These are phyloP conservation scores for Sapajus apella DNA, from an alignment of 2,113 vertebrate species.

Conservation along the genomic window DNA sequence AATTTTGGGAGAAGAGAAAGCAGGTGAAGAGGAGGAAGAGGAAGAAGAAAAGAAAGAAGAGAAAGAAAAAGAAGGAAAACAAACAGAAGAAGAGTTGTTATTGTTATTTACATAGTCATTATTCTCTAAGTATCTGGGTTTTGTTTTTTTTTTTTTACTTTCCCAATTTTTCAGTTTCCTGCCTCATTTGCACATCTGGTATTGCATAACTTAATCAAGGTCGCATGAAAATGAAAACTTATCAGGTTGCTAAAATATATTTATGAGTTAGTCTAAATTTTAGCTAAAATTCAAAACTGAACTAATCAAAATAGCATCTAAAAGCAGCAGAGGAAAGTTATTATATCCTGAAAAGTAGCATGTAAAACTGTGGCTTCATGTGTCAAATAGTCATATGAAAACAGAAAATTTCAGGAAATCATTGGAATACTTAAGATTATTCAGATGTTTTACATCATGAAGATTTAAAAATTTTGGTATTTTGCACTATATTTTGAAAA, in stretches of 20 bases:
- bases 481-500: not conserved
- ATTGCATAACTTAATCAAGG: not conserved
- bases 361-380: not conserved
- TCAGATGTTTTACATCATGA: not conserved
- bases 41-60: not conserved
- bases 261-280: not conserved
- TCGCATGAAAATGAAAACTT: not conserved
- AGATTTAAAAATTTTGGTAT: not conserved
- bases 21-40: not conserved
- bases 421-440: not conserved
- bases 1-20: not conserved
- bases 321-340: not conserved
- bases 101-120: not conserved
- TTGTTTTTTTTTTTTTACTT: not conserved
- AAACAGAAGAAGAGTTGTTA: not conserved
- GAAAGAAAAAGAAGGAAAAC: not conserved
- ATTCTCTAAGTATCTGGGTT: not conserved
- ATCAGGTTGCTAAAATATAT: not conserved
- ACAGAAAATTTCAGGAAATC: constrained; percentile 44
- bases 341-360: not conserved
- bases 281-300: not conserved
- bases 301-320: not conserved
- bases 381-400: not conserved
- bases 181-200: not conserved
- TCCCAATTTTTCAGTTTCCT: not conserved